Base-by-base conservation (phyloP, 2,113 vertebrate species). In the Apteryx mantelli region DNA sequence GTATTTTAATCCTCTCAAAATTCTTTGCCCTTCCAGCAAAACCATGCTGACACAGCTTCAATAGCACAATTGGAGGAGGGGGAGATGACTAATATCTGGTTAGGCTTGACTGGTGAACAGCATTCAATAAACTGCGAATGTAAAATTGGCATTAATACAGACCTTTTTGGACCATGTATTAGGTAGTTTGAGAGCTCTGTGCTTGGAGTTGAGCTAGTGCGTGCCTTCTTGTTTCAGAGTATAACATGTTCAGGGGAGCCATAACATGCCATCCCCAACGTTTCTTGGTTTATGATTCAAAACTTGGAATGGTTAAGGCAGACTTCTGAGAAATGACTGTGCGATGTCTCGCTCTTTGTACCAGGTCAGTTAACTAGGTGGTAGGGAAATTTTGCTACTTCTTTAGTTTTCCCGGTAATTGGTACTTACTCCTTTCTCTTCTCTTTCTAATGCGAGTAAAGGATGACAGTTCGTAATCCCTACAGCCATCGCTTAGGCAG, bases 191-290 rank as follows among this genome's bases (percentile, higher is more conserved):
- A 74, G 40, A 84, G 50, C 64, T 60, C 12, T 9, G 42, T 6
- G 10, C 70, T 18, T 32, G 32, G 32, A 38, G 66, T 30, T 4
- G 42, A 55, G 44, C 38, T 26, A 5, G 10, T 11, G 14, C 5
- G 5, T 34, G 28, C 28, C 0, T 1, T 66, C 21, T 46, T 8
- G 17, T 75, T 25, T 6, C 50, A 4, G 53, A 36, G 60, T 5
- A 3, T 7, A 55, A 1, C 12, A 0, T 1, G 20, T 38, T 20
- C 69, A 1, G 2, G n/a, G 22, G 74, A 48, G 50, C 60, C 21
- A 12, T 13, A 5, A 0, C 0, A 1, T 20, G 50, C 52, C 1
- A 0, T 8, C 19, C 48, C 38, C 25, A 0, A 1, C 12, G 12
- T 11, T 71, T 16, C 44, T 40, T 1, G 2, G 18, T 13, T 2